Evolutionary conservation across 1,140 invertebrate species (phyloP).

Genomic region (Xylocopa sonorina): DNA sequence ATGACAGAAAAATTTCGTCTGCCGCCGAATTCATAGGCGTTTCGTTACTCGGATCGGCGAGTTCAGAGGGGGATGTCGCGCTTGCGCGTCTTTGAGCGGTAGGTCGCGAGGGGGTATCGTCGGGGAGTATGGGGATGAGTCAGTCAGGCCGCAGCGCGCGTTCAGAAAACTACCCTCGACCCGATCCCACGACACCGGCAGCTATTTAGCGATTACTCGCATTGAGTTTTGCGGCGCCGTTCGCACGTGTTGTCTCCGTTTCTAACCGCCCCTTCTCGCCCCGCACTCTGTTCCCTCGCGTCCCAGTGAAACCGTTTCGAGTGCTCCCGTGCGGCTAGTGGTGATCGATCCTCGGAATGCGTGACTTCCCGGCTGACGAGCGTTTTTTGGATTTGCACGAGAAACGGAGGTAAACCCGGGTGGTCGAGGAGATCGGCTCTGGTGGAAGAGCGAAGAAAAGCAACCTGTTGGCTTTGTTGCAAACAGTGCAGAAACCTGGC

Average conservation of each 20-base stretch:
- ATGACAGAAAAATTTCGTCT: conserved; percentile 57
- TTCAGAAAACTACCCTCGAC: conserved; percentile 79
- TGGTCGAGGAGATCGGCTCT: too few species aligned
- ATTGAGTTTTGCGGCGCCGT: conserved; percentile 39
- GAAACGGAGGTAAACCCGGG: not conserved
- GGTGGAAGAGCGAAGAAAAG: too few species aligned
- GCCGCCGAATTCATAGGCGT: conserved; percentile 71
- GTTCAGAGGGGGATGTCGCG: conserved; percentile 55
- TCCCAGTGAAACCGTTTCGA: not conserved
- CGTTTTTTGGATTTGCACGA: not conserved
- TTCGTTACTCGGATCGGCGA: conserved; percentile 34
- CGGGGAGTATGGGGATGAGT: conserved; percentile 79
- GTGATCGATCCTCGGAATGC: not conserved
- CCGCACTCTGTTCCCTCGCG: too few species aligned
- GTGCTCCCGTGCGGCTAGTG: not conserved
- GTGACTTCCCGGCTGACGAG: too few species aligned
- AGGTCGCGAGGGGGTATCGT: conserved; percentile 60
- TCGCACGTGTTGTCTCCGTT: conserved; percentile 20
- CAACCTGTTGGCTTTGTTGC: too few species aligned
- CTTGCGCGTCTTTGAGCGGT: conserved; percentile 65
- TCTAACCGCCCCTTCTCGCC: not conserved
- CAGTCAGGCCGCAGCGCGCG: conserved; percentile 82
- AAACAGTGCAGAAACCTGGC: too few species aligned
- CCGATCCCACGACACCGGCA: conserved; percentile 46
- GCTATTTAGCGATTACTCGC: conserved; percentile 55